A percentile compares a stretch with the other conserved stretches of the same genome.
Evolutionary conservation across 2,888 invertebrate genomes (phyloP).

Genomic region (Ornithoptera priamus): DNA sequence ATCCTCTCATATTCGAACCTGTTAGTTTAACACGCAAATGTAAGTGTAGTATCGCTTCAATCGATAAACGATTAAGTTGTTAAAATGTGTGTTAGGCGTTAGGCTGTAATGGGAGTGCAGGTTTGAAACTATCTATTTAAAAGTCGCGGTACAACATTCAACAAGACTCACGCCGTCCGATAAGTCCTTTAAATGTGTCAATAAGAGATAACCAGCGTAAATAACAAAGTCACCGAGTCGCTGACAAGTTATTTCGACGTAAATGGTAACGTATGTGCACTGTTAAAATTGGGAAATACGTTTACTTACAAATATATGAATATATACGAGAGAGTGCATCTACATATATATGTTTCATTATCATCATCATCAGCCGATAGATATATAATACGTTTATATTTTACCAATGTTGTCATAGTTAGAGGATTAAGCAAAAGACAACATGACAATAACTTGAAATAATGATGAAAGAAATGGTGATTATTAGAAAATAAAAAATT

Average conservation of each 20-base stretch:
- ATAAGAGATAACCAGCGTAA: slow-evolving; percentile 70
- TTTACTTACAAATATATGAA: neutral
- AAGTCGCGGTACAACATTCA: slow-evolving; percentile 46
- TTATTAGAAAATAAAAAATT: too few relatives aligned
- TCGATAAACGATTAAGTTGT: slow-evolving; percentile 10
- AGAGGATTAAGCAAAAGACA: too few relatives aligned
- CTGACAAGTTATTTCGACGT: slow-evolving; percentile 56
- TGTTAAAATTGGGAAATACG: neutral
- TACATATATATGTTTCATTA: too few relatives aligned
- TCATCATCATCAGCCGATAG: too few relatives aligned
- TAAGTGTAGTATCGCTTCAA: neutral
- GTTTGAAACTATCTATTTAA: slow-evolving; percentile 32
- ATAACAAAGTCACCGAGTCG: slow-evolving; percentile 62
- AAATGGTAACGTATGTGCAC: neutral
- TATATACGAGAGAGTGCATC: too few relatives aligned
- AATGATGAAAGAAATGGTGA: too few relatives aligned
- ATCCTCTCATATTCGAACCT: too few relatives aligned
- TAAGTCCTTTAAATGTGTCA: slow-evolving; percentile 72
- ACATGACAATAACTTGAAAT: too few relatives aligned
- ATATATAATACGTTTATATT: too few relatives aligned
- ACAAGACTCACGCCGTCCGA: slow-evolving; percentile 61
- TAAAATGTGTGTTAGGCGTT: slow-evolving; percentile 14
- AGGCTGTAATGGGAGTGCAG: slow-evolving; percentile 13
- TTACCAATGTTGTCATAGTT: too few relatives aligned
- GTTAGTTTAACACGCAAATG: too few relatives aligned